Evolutionary conservation across 2,797 vertebrate genomes (phyloP).

Genomic region (Molothrus aeneus): DNA sequence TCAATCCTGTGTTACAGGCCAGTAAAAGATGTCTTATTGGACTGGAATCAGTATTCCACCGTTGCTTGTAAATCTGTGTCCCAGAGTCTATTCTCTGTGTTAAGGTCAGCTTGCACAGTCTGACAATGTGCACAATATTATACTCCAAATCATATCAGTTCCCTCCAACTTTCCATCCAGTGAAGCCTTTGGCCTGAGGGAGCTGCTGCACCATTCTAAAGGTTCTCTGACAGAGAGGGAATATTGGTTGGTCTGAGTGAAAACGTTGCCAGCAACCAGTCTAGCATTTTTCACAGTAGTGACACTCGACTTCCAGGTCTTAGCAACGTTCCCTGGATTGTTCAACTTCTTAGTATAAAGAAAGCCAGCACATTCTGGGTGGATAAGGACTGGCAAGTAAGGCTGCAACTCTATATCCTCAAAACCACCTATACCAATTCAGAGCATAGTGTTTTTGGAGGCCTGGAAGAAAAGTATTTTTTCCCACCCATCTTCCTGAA

Average conservation of each 20-base stretch:
- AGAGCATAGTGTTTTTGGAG: not conserved
- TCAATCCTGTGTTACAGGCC: not conserved
- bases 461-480: not conserved
- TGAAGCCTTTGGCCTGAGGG: not conserved
- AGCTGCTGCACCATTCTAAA: not conserved
- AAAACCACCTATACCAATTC: not conserved
- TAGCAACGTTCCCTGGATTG: not conserved
- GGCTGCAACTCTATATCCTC: not conserved
- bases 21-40: not conserved
- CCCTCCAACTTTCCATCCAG: not conserved
- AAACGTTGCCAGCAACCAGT: not conserved
- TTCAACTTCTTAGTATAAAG: not conserved
- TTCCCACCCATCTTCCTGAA: not conserved
- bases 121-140: not conserved
- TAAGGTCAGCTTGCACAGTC: not conserved
- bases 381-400: not conserved
- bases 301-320: not conserved
- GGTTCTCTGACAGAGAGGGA: not conserved
- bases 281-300: not conserved
- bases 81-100: not conserved
- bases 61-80: not conserved
- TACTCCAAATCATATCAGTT: not conserved
- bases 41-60: not conserved
- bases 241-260: not conserved
- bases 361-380: not conserved